Base-by-base conservation (phyloP, 2,888 invertebrate genomes). In the Drosophila histrio region DNA sequence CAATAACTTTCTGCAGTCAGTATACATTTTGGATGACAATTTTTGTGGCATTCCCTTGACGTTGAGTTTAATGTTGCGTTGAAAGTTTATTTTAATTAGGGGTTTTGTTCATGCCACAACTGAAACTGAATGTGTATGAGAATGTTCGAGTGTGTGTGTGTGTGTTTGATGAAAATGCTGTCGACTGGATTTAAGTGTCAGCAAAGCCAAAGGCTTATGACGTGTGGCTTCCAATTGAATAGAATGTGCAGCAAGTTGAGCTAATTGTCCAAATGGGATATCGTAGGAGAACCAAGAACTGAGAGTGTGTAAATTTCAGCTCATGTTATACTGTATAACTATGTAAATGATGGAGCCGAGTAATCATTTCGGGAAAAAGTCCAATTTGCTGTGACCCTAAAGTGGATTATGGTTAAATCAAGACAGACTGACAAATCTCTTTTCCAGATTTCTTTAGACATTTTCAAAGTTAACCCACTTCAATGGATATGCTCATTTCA, bases 71-170 rank as follows among this genome's bases (percentile, higher is more conserved):
- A 78, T 69, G 69, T 77, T 69, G 69, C 78, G 62, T 70, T 56
- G 56, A 76, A 79, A 76, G 77, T 78, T 78, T 78, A 73, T 78
- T 79, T 78, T 76, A 78, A 78, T 76, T 79, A 76, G 73, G 58
- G 43, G 22, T 28, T 46, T 60, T 41, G 50, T 58, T 56, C 56
- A 46, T 36, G 54, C 61, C 58, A 56, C 24, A 72, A 30, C 44
- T 57, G 41, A 21, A 57, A 57, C 50, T 54, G 17, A 41, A 36
- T 56, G 11, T 3, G 0, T 17, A 11, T 21, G n/a, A n/a, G n/a
- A n/a, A 7, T 38, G 6, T 28, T n/a, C 22, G 3, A 41, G n/a
- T 38, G 11, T 39, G n/a, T 30, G 8, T 21, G 34, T 17, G 34
- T 36, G 9, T 44, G 15, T 24, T 15, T 15, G 28, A 19, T 15